These are phyloP conservation scores for Heteromormyrus szaboi DNA, from an alignment of 2,797 vertebrate genomes.

Conservation along the genomic window DNA sequence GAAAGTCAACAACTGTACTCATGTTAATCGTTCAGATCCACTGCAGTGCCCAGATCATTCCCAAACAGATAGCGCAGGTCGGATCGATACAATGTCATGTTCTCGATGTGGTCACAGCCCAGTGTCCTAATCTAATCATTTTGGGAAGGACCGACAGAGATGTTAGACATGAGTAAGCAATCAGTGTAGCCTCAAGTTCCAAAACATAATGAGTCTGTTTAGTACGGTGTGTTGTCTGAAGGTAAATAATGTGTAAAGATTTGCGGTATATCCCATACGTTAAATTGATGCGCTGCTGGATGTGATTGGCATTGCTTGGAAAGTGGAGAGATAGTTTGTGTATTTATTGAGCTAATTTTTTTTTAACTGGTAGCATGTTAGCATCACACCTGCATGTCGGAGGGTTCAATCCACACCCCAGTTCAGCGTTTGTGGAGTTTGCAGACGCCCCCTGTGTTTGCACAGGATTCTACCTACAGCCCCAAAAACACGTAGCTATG, in stretches of 20 bases:
- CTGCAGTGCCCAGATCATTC: not conserved
- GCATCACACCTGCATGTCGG: not conserved
- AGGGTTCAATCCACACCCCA: not conserved
- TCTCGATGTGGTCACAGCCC: not conserved
- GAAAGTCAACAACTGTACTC: not conserved
- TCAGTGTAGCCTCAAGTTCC: not conserved
- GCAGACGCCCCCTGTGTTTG: not conserved
- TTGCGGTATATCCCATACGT: not conserved
- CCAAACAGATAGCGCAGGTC: not conserved
- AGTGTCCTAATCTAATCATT: not conserved
- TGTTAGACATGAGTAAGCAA: not conserved
- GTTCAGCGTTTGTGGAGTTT: not conserved
- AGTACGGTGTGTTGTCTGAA: not conserved
- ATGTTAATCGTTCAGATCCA: not conserved
- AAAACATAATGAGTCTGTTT: not conserved
- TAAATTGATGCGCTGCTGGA: not conserved
- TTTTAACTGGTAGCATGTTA: not conserved
- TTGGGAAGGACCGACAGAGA: not conserved
- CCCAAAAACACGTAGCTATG: not conserved
- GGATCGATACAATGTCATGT: not conserved
- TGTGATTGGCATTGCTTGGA: not conserved
- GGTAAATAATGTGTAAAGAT: not conserved
- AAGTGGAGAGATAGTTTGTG: not conserved
- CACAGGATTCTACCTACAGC: not conserved
- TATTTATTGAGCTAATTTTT: not conserved